Evolutionary conservation across 2,888 invertebrate genomes (phyloP).

Genomic region (Agrochola circellaris): DNA sequence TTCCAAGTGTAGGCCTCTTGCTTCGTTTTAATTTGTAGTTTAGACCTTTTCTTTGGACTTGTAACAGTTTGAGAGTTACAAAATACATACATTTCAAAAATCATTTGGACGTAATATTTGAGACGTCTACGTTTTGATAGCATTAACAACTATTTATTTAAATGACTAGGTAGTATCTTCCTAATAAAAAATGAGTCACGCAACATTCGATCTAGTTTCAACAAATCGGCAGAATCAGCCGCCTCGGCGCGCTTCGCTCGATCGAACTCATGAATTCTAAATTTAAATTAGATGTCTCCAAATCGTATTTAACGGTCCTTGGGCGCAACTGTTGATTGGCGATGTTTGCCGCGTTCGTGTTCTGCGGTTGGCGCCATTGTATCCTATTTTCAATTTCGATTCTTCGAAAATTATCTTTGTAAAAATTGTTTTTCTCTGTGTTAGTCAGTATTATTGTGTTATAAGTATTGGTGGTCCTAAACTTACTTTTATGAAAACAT

Average conservation of each 20-base stretch:
- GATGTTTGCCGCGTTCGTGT: conserved; percentile 68
- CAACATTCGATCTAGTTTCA: conserved; percentile 61
- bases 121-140: not conserved
- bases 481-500: not conserved
- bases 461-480: not conserved
- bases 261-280: conserved; percentile 81
- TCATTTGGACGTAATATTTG: not conserved
- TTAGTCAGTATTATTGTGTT: not conserved
- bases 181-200: conserved; percentile 35
- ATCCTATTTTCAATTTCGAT: conserved; percentile 60
- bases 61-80: not conserved
- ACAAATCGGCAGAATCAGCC: conserved; percentile 63
- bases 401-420: conserved; percentile 25
- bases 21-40: not conserved
- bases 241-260: conserved; percentile 71
- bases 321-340: conserved; percentile 75
- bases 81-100: not conserved
- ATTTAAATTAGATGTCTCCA: conserved; percentile 83
- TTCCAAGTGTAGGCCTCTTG: not conserved
- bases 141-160: conserved; percentile 20
- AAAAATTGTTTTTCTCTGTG: not conserved
- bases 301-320: conserved; percentile 80
- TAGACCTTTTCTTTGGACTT: not conserved
- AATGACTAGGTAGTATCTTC: conserved; percentile 1
- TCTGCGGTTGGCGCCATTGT: conserved; percentile 61